These are phyloP conservation scores for Microtus pennsylvanicus DNA, from an alignment of 2,113 vertebrate species.

Conservation along the genomic window DNA sequence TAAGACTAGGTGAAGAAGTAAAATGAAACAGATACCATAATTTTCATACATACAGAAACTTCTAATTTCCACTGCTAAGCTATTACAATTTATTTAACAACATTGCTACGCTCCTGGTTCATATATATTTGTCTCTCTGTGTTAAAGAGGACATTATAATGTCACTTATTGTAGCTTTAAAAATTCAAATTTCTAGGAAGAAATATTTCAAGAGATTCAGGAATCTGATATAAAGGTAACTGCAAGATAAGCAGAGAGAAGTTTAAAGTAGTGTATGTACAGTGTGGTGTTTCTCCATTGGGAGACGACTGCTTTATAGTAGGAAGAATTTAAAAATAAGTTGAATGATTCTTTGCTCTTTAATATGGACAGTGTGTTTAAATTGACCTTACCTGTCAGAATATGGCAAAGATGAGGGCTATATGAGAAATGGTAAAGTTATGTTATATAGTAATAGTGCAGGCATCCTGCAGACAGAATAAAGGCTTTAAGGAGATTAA, in stretches of 20 bases:
- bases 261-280: neutral
- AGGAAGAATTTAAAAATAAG: neutral
- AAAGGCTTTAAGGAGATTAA: neutral
- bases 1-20: neutral
- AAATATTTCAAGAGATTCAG: neutral
- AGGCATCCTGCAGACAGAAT: neutral
- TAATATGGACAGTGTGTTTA: neutral
- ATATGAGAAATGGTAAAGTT: neutral
- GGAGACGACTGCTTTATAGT: neutral
- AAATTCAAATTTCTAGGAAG: neutral
- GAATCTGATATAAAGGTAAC: neutral
- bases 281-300: neutral
- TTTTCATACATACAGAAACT: neutral
- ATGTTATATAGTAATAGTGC: neutral
- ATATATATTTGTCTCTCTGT: neutral
- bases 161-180: neutral
- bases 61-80: neutral
- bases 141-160: neutral
- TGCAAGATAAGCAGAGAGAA: neutral
- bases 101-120: neutral
- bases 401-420: neutral
- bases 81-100: neutral
- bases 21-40: neutral
- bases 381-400: neutral
- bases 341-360: neutral